phyloP scores from a whole-genome alignment of 2,888 invertebrate genomes.

The Aquatica leii region DNA sequence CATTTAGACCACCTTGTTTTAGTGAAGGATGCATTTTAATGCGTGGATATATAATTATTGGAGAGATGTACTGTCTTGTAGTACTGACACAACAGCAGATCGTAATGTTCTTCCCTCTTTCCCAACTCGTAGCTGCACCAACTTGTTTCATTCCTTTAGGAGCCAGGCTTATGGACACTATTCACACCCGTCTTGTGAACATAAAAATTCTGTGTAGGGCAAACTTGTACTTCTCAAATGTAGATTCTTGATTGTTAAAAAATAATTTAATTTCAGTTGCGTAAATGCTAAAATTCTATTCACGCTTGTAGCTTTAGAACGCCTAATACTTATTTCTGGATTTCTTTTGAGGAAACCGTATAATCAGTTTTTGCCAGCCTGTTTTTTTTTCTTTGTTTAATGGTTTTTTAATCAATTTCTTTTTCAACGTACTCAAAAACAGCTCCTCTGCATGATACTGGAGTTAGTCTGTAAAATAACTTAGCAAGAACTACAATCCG shows the following conservation, averaged over 20 bases:
- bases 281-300: background rate
- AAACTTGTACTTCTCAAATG: too few species aligned
- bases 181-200: too few species aligned
- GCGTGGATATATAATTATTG: background rate
- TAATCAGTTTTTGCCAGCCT: too few species aligned
- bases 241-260: too few species aligned
- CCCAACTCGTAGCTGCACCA: background rate
- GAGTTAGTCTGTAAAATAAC: too few species aligned
- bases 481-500: background rate
- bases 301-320: background rate
- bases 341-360: too few species aligned
- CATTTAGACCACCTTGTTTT: background rate
- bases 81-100: background rate
- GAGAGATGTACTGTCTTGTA: background rate
- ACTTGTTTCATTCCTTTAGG: background rate
- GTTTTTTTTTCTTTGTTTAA: too few species aligned
- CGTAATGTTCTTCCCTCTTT: background rate
- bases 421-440: background rate
- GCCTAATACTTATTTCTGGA: background rate
- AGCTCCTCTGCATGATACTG: too few species aligned
- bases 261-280: background rate
- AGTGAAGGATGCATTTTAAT: background rate
- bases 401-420: background rate
- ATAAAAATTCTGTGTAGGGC: too few species aligned
- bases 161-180: background rate